A percentile compares a stretch with the other conserved stretches of the same genome.
Conservation (phyloP, 2,113 vertebrate genomes). For the Uria lomvia region DNA sequence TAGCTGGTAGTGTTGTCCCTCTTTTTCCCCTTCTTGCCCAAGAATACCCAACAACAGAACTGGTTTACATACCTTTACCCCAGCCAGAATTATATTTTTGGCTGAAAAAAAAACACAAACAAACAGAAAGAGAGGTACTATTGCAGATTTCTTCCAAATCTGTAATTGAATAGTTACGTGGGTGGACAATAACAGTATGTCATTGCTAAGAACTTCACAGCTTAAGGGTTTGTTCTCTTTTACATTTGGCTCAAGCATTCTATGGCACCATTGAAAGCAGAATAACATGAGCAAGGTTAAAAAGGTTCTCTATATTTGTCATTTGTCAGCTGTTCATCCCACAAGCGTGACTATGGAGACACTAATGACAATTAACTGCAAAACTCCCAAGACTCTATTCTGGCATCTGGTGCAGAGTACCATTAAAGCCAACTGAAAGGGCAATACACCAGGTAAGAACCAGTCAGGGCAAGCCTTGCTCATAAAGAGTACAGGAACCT, state of each 20-base stretch:
- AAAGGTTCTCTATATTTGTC: not conserved
- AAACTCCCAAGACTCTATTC: not conserved
- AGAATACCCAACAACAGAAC: not conserved
- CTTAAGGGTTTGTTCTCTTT: not conserved
- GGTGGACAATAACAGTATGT: not conserved
- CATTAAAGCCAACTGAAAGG: not conserved
- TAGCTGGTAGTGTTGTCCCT: not conserved
- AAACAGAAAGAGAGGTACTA: not conserved
- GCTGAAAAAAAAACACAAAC: constrained; percentile 75
- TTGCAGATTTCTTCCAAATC: not conserved
- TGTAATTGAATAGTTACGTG: not conserved
- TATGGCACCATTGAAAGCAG: not conserved
- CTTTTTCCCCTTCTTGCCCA: not conserved
- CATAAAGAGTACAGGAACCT: not conserved
- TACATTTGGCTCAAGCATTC: not conserved
- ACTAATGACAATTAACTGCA: not conserved
- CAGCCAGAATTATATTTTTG: constrained; percentile 96
- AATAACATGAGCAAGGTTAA: not conserved
- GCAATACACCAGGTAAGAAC: not conserved
- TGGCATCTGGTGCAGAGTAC: not conserved
- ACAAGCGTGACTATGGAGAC: not conserved
- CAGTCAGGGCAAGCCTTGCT: not conserved
- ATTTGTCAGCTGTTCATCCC: not conserved
- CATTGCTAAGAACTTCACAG: not conserved
- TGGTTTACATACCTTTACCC: constrained; percentile 86